Percentiles rank a stretch among this genome's conserved stretches.
Evolutionary conservation across 2,888 invertebrate genomes (phyloP).

Genomic region (Agrochola lychnidis): DNA sequence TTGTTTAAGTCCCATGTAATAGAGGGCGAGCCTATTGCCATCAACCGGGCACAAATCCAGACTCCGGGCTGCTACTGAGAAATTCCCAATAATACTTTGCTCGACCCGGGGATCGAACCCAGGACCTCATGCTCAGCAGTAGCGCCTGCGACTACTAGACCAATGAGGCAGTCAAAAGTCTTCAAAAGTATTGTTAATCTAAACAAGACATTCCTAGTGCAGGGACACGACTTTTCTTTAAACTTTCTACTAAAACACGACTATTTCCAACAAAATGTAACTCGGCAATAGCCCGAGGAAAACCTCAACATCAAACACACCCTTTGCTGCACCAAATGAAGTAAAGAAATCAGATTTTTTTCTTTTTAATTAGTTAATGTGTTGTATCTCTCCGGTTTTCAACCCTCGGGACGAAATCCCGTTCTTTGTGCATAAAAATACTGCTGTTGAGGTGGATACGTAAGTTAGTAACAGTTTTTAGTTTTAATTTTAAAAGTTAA

Average conservation of each 20-base stretch:
- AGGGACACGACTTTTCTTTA: neutral
- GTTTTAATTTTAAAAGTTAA: conserved; percentile 23
- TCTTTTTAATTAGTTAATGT: conserved; percentile 55
- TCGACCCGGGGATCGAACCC: too few relatives aligned
- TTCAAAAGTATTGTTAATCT: too few relatives aligned
- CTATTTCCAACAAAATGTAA: conserved; percentile 10
- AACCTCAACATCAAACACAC: conserved; percentile 1
- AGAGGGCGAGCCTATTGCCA: too few relatives aligned
- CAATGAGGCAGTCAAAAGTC: too few relatives aligned
- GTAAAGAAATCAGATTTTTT: conserved; percentile 28
- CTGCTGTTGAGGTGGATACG: neutral
- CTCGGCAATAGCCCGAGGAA: neutral
- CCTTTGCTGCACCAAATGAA: conserved; percentile 22
- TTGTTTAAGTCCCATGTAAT: too few relatives aligned
- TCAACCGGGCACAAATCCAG: too few relatives aligned
- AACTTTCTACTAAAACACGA: neutral
- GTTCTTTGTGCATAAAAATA: conserved; percentile 21
- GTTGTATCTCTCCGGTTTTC: conserved; percentile 12
- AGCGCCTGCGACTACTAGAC: too few relatives aligned
- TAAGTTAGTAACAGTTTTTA: conserved; percentile 18
- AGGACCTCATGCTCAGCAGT: too few relatives aligned
- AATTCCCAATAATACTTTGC: too few relatives aligned
- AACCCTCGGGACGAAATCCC: conserved; percentile 14
- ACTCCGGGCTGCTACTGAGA: too few relatives aligned
- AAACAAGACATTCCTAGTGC: neutral